These are phyloP conservation scores for Otus sunia DNA, from an alignment of 2,113 vertebrate species.

Conservation along the genomic window DNA sequence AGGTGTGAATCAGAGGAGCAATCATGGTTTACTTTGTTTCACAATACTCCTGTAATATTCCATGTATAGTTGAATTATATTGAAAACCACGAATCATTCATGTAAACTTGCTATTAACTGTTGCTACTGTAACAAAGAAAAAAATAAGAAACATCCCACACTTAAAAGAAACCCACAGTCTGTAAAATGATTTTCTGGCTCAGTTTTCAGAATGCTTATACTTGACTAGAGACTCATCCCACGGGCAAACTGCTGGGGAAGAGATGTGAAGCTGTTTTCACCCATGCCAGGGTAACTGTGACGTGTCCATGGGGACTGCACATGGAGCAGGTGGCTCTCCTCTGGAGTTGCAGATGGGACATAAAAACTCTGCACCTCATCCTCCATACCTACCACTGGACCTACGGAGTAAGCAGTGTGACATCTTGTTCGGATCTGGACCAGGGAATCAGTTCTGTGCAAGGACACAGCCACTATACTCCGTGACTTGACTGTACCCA, in stretches of 20 bases:
- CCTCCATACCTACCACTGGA: neutral
- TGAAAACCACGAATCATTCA: slow-evolving; percentile 1
- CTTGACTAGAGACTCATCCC: neutral
- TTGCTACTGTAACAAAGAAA: neutral
- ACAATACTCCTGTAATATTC: neutral
- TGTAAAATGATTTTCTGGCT: neutral
- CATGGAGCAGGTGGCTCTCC: neutral
- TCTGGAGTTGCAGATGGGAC: neutral
- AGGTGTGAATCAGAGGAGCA: neutral
- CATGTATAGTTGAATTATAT: neutral
- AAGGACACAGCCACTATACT: neutral
- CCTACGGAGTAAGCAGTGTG: neutral
- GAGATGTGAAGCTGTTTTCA: neutral
- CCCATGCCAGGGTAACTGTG: neutral
- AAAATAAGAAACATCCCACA: neutral
- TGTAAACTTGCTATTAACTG: neutral
- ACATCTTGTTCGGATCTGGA: too few species aligned
- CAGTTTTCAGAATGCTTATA: neutral
- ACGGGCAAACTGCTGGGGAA: neutral
- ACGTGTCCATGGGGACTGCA: neutral
- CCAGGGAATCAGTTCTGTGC: neutral
- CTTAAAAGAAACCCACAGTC: neutral
- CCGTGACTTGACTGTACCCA: neutral
- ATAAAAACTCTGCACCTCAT: neutral
- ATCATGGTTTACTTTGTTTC: slow-evolving; percentile 13